Evolutionary conservation across 2,888 invertebrate species (phyloP).

Genomic region (Junonia oenone): DNA sequence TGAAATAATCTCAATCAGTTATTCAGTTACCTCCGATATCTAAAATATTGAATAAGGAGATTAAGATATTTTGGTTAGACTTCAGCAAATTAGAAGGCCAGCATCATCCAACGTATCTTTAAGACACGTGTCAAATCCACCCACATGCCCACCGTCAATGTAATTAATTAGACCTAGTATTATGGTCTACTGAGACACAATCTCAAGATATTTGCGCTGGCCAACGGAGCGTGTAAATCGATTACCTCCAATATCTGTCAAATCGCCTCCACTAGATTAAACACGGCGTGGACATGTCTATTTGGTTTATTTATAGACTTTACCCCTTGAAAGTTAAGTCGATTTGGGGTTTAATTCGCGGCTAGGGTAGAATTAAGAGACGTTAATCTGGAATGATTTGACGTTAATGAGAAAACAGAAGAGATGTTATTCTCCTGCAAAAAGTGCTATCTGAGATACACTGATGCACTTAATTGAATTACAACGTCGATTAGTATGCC

Average conservation of each 20-base stretch:
- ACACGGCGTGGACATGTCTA: slow-evolving; percentile 2
- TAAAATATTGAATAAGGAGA: no score
- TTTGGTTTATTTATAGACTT: slow-evolving; percentile 14
- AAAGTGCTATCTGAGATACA: no score
- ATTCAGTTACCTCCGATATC: no score
- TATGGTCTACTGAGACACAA: slow-evolving; percentile 3
- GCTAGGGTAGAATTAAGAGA: not conserved
- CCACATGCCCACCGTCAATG: not conserved
- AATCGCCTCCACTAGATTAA: slow-evolving; percentile 21
- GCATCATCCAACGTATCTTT: not conserved
- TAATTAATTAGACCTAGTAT: not conserved
- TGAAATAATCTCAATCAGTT: no score
- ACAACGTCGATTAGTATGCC: no score
- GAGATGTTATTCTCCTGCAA: no score
- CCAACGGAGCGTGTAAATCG: slow-evolving; percentile 27
- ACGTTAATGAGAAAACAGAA: no score
- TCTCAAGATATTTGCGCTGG: slow-evolving; percentile 17
- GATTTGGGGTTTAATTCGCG: not conserved
- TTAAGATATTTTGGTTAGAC: no score
- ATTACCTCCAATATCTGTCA: slow-evolving; percentile 25
- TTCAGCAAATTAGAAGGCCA: no score
- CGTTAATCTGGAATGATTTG: not conserved
- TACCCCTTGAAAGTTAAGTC: not conserved
- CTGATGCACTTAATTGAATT: no score
- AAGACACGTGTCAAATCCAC: not conserved